Conservation (phyloP, 2,888 invertebrate genomes). For the Iphiclides podalirius region DNA sequence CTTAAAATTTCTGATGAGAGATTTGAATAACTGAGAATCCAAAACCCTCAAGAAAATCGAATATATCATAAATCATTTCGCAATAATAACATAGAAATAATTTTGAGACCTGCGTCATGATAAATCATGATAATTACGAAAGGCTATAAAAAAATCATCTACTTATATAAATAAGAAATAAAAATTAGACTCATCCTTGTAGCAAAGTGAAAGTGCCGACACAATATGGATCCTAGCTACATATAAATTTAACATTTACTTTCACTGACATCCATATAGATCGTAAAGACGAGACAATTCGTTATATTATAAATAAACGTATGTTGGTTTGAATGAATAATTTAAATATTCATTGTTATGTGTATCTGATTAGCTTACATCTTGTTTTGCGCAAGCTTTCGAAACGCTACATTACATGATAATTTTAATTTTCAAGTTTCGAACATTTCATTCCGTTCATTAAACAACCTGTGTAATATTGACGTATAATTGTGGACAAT, state of each 20-base stretch:
- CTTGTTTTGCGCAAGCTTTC: conserved; percentile 1
- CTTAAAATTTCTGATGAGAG: no score
- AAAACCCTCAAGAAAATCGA: no score
- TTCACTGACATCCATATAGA: conserved; percentile 17
- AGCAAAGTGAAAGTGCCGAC: conserved; percentile 13
- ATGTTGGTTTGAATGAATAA: neutral
- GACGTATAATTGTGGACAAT: no score
- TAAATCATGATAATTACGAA: no score
- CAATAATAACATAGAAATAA: no score
- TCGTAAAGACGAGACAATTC: neutral
- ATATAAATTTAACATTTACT: conserved; percentile 20
- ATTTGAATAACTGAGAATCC: no score
- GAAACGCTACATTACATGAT: neutral
- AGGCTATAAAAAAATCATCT: no score
- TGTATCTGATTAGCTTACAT: neutral
- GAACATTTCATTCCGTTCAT: no score
- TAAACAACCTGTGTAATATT: no score
- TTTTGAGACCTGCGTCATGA: no score
- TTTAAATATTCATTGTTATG: conserved; percentile 5
- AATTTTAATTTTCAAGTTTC: no score
- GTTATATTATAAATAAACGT: neutral
- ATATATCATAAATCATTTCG: no score
- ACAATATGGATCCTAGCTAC: conserved; percentile 19
- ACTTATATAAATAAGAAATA: neutral
- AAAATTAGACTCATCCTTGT: conserved; percentile 2